Conservation (phyloP, 23 tunicate species). For the Diplosoma virens region DNA sequence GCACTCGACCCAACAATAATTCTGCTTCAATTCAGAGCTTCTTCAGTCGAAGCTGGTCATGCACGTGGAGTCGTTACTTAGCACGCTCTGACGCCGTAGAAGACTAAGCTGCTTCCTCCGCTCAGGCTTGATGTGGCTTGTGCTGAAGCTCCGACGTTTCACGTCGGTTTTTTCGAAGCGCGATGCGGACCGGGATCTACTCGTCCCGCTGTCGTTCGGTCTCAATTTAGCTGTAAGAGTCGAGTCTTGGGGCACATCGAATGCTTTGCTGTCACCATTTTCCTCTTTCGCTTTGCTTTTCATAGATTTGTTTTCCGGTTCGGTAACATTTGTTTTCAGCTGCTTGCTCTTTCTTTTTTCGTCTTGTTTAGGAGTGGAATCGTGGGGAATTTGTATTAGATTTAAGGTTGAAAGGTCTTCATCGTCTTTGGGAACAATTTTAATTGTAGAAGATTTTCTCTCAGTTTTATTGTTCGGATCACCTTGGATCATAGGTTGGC, state of each 20-base stretch:
- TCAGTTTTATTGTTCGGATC: conserved; percentile 3
- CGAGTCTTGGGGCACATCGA: background rate
- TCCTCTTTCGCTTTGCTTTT: too few species aligned
- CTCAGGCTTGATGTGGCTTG: conserved; percentile 20
- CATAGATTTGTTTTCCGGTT: too few species aligned
- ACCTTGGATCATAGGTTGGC: background rate
- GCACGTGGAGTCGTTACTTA: conserved; percentile 21
- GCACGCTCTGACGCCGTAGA: background rate
- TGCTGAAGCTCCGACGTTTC: conserved; percentile 39
- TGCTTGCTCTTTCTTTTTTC: background rate
- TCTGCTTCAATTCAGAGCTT: background rate
- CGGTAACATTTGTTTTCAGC: too few species aligned
- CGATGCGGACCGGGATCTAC: background rate
- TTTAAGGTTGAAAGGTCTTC: conserved; percentile 59
- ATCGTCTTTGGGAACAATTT: conserved; percentile 68
- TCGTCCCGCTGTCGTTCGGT: background rate
- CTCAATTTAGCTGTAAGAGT: background rate
- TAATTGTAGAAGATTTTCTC: conserved; percentile 12
- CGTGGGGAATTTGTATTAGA: conserved; percentile 66
- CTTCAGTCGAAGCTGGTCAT: conserved; percentile 12
- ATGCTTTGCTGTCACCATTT: too few species aligned
- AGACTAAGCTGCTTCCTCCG: background rate
- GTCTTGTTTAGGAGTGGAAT: conserved; percentile 25
- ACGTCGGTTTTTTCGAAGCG: background rate
- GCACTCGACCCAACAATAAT: too few species aligned